These are phyloP conservation scores for Rutilus rutilus DNA, from an alignment of 2,113 vertebrate genomes.

Conservation along the genomic window DNA sequence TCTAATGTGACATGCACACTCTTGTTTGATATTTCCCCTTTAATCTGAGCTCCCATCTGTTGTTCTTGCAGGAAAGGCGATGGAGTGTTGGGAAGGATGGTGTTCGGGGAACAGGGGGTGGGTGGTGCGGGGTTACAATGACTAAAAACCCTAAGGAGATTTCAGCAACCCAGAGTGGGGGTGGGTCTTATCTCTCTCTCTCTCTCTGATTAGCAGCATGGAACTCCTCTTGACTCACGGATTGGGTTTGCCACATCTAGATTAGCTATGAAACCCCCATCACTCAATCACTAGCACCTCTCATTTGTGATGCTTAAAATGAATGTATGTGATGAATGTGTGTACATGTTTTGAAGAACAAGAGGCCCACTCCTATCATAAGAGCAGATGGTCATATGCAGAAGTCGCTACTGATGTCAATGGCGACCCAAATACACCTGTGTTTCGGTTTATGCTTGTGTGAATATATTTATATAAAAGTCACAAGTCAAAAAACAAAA, in stretches of 20 bases:
- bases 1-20: conserved; percentile 63
- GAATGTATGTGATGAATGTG: conserved; percentile 19
- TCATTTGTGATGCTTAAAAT: conserved; percentile 15
- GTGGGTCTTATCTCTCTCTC: conserved; percentile 23
- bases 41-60: conserved; percentile 76
- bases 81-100: conserved; percentile 28
- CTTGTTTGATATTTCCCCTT: conserved; percentile 68
- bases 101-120: conserved; percentile 20
- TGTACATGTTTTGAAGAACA: conserved; percentile 26
- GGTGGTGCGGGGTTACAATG: conserved; percentile 18
- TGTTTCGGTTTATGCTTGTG: conserved; percentile 22
- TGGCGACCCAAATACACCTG: background rate
- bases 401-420: background rate
- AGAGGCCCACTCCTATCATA: conserved; percentile 1
- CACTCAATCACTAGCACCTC: conserved; percentile 6
- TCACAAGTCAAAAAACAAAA: background rate
- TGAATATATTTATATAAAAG: background rate
- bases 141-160: conserved; percentile 50
- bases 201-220: conserved; percentile 31
- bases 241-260: conserved; percentile 16
- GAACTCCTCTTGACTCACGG: background rate
- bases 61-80: conserved; percentile 53
- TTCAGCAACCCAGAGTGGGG: conserved; percentile 19
- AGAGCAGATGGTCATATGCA: conserved; percentile 14
- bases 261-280: conserved; percentile 27